Evolutionary conservation across 2,113 vertebrate species (phyloP), one percentile per base, ranked within the genome.

Genomic region (Oryctolagus cuniculus): DNA sequence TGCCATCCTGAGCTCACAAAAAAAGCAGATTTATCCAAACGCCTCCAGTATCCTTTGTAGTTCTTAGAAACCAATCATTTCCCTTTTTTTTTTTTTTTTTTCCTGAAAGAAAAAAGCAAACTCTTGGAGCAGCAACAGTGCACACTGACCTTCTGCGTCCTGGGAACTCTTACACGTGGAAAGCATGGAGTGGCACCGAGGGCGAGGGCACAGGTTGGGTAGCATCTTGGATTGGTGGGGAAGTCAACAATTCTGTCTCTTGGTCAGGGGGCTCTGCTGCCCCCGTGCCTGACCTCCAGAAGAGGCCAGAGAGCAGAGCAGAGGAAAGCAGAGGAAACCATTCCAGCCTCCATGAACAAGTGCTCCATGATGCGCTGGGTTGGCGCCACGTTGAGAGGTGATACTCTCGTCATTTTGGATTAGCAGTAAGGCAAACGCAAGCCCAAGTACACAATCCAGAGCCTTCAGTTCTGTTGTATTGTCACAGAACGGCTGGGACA

Each of bases 21-120:
- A 44, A 96, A 97, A 97, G 95, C 95, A 19, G 38, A 27, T 94
- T 96, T 93, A 89, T 75, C 78, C 94, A 96, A 89, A 93, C 61
- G 78, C 78, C 51, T 85, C 95, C 87, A 93, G 91, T 96, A 96
- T 78, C 93, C 90, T 96, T 86, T 74, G 64, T 58, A 67, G 34
- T 79, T 95, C 78, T 86, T 73, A 93, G 53, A 93, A 94, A 73
- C 44, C 36, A 94, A n/a, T 64, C 63, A 61, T 67, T 44, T 90
- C 7, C 19, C 64, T 66, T 74, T 75, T 31, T 11, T 11, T n/a
- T n/a, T 17, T 58, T 66, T 74, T 75, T 31, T 53, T 96, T 49
- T 27, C 84, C 9, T 82, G 58, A 5, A 66, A 70, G 58, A 74
- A 74, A 86, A 58, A 83, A 38, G 66, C 5, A 51, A 63, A 80